Evolutionary conservation across 2,888 invertebrate genomes (phyloP).

Genomic region (Zaprionus lineosus): DNA sequence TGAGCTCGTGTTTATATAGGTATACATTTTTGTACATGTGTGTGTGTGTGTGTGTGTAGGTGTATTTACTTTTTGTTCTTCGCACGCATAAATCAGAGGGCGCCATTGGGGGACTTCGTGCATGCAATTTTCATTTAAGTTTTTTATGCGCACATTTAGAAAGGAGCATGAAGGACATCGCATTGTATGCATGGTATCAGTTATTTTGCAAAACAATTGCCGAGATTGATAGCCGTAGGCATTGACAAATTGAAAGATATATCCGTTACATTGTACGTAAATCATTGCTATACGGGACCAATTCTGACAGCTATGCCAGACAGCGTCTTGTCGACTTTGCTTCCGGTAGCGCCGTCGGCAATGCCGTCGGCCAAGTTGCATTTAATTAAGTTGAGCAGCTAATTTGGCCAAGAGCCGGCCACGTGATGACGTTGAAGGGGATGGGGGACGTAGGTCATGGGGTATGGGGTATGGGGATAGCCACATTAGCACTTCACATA

Average conservation of each 20-base stretch:
- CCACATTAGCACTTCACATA: constrained; percentile 56
- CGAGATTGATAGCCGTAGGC: constrained; percentile 17
- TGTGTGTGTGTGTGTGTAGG: background rate
- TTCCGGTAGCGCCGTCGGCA: constrained; percentile 3
- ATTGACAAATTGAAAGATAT: constrained; percentile 47
- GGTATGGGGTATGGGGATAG: too few species aligned
- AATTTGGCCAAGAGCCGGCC: constrained; percentile 24
- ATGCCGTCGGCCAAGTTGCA: background rate
- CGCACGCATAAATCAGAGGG: constrained; percentile 47
- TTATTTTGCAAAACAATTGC: constrained; percentile 29
- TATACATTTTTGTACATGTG: too few species aligned
- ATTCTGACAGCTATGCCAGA: too few species aligned
- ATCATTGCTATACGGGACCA: too few species aligned
- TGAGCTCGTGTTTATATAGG: background rate
- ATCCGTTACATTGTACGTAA: too few species aligned
- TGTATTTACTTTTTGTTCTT: constrained; percentile 6
- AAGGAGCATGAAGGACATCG: constrained; percentile 29
- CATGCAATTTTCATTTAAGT: constrained; percentile 63
- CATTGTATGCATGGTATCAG: constrained; percentile 34
- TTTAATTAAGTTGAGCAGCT: constrained; percentile 29
- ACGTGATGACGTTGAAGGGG: too few species aligned
- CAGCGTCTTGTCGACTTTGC: background rate
- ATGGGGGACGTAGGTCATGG: too few species aligned
- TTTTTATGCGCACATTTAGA: constrained; percentile 20
- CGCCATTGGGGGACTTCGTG: constrained; percentile 39